A percentile compares a stretch with the other conserved stretches of the same genome.
Evolutionary conservation across 2,888 invertebrate species (phyloP).

Genomic region (Trichopoda pennipes): DNA sequence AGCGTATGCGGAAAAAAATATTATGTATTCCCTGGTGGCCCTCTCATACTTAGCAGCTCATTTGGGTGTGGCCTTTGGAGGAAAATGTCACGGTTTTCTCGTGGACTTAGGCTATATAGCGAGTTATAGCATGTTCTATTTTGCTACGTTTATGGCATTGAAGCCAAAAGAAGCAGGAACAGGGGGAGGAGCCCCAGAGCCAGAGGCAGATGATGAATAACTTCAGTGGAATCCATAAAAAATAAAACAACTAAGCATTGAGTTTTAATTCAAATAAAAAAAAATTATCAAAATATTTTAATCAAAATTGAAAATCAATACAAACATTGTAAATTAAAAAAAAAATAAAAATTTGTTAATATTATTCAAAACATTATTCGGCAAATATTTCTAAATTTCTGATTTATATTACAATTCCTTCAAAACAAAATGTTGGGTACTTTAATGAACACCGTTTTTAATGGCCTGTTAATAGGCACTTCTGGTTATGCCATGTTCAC

Average conservation of each 20-base stretch:
- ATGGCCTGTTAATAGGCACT: slow-evolving; percentile 73
- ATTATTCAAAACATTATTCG: not conserved
- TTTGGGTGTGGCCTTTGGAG: slow-evolving; percentile 24
- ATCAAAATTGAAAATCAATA: not conserved
- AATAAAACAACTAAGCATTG: not conserved
- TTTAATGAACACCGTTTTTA: slow-evolving; percentile 57
- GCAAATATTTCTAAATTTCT: slow-evolving; percentile 31
- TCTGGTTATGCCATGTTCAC: slow-evolving; percentile 74
- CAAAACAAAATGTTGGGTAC: slow-evolving; percentile 4
- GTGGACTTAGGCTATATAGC: slow-evolving; percentile 10
- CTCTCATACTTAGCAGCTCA: slow-evolving; percentile 42
- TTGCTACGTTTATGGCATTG: slow-evolving; percentile 38
- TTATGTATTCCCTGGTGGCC: slow-evolving; percentile 44
- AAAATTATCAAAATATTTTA: not conserved
- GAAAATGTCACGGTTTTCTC: slow-evolving; percentile 46
- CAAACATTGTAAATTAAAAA: not conserved
- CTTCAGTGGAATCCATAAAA: not conserved
- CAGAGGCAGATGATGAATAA: no score
- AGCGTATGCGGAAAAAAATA: slow-evolving; percentile 43
- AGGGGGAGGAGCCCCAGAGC: no score
- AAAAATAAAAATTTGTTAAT: slow-evolving; percentile 3
- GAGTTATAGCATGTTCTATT: slow-evolving; percentile 47
- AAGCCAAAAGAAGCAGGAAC: slow-evolving; percentile 5
- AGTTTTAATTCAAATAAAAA: slow-evolving; percentile 3
- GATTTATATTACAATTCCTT: not conserved